Percentiles rank a stretch among this genome's conserved stretches.
phyloP scores from a whole-genome alignment of 2,113 vertebrate species.

The Etia nguti region DNA sequence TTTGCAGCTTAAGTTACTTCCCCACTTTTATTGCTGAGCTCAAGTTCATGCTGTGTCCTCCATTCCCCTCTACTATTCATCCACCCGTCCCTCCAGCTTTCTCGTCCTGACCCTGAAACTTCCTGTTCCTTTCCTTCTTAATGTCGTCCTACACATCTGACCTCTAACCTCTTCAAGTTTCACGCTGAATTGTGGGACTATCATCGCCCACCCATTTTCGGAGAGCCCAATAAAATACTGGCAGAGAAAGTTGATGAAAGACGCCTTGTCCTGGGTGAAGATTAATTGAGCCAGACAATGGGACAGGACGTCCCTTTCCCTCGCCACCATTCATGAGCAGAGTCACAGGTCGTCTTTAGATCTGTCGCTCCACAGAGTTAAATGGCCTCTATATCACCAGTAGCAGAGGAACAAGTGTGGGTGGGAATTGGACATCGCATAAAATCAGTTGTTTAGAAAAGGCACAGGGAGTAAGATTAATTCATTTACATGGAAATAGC shows the following conservation, averaged over 20 bases:
- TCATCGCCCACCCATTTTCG: slow-evolving; percentile 14
- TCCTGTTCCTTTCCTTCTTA: slow-evolving; percentile 58
- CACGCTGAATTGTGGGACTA: slow-evolving; percentile 34
- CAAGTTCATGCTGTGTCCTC: slow-evolving; percentile 37
- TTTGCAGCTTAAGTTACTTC: slow-evolving; percentile 5
- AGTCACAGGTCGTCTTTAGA: slow-evolving; percentile 53
- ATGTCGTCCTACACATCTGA: slow-evolving; percentile 33
- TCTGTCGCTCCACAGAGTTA: slow-evolving; percentile 13
- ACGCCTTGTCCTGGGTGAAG: slow-evolving; percentile 48
- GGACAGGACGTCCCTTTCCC: slow-evolving; percentile 9
- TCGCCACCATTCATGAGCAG: slow-evolving; percentile 35
- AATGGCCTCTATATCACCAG: neutral
- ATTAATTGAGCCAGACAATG: slow-evolving; percentile 49
- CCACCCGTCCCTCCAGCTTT: slow-evolving; percentile 1
- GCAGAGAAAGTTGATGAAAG: slow-evolving; percentile 39
- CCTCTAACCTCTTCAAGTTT: slow-evolving; percentile 33
- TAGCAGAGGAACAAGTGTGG: slow-evolving; percentile 18
- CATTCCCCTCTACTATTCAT: neutral
- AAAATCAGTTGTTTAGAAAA: slow-evolving; percentile 3
- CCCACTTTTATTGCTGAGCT: slow-evolving; percentile 17
- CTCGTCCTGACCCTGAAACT: slow-evolving; percentile 38
- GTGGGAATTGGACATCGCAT: neutral
- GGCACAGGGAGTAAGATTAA: neutral
- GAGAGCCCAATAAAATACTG: slow-evolving; percentile 25
- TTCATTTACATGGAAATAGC: slow-evolving; percentile 20